Evolutionary conservation across 2,888 invertebrate species (phyloP).

Genomic region (Trichogramma dendrolimi): DNA sequence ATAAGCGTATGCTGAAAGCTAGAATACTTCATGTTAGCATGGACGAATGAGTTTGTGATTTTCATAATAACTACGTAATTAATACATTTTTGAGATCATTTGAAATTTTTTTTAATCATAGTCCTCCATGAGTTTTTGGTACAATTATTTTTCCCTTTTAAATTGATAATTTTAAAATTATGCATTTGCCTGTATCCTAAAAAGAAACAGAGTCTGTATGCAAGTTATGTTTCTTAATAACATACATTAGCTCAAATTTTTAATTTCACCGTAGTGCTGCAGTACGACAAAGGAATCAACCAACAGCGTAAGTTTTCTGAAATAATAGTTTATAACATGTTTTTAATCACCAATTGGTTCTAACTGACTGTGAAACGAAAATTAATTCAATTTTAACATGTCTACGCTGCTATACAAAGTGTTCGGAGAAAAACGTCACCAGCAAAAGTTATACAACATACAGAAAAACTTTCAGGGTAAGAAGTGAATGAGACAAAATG

Average conservation of each 20-base stretch:
- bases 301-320: constrained; percentile 48
- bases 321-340: background rate
- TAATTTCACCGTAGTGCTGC: constrained; percentile 45
- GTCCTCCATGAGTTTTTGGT: too few relatives aligned
- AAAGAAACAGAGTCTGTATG: background rate
- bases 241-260: constrained; percentile 20
- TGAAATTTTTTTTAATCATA: too few relatives aligned
- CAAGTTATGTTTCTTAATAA: background rate
- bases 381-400: constrained; percentile 41
- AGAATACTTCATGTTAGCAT: too few relatives aligned
- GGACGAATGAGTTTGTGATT: too few relatives aligned
- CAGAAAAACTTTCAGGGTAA: constrained; percentile 50
- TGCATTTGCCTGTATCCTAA: background rate
- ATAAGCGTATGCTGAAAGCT: too few relatives aligned
- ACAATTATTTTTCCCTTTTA: too few relatives aligned
- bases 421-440: constrained; percentile 74
- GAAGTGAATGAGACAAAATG: constrained; percentile 30
- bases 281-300: constrained; percentile 50
- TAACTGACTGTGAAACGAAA: constrained; percentile 18
- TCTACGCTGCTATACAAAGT: constrained; percentile 55
- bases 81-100: too few relatives aligned
- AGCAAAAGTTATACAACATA: constrained; percentile 51
- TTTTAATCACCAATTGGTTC: constrained; percentile 24
- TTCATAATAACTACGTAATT: too few relatives aligned
- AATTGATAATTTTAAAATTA: background rate